Conservation (phyloP, 2,113 vertebrate genomes). For the Gallinago jamesoni region DNA sequence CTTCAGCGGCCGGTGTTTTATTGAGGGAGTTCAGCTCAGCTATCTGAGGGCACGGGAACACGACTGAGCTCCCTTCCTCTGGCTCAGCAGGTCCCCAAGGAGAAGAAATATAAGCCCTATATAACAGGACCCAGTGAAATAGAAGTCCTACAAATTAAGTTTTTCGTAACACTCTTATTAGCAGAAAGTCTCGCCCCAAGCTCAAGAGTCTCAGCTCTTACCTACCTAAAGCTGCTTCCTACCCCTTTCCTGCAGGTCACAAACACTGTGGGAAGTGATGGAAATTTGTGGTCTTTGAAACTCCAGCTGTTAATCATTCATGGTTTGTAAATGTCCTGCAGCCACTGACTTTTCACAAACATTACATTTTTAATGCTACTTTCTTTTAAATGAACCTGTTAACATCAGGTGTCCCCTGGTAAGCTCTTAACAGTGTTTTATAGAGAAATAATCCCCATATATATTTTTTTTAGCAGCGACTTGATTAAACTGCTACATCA, state of each 20-base stretch:
- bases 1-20: neutral
- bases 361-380: neutral
- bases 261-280: neutral
- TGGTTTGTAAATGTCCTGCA: neutral
- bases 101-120: neutral
- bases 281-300: accelerated
- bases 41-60: neutral
- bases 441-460: neutral
- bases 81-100: neutral
- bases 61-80: neutral
- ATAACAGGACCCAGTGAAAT: neutral
- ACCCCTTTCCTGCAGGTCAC: neutral
- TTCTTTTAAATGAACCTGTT: neutral
- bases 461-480: neutral
- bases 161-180: neutral
- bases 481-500: neutral
- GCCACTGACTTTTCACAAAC: neutral
- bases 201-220: neutral
- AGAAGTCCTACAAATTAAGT: neutral
- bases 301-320: neutral
- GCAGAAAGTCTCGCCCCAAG: neutral
- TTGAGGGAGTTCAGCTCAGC: neutral
- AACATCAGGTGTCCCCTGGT: neutral
- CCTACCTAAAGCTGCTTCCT: neutral
- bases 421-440: neutral